phyloP scores from a whole-genome alignment of 2,113 vertebrate genomes.

The Epinephelus moara region DNA sequence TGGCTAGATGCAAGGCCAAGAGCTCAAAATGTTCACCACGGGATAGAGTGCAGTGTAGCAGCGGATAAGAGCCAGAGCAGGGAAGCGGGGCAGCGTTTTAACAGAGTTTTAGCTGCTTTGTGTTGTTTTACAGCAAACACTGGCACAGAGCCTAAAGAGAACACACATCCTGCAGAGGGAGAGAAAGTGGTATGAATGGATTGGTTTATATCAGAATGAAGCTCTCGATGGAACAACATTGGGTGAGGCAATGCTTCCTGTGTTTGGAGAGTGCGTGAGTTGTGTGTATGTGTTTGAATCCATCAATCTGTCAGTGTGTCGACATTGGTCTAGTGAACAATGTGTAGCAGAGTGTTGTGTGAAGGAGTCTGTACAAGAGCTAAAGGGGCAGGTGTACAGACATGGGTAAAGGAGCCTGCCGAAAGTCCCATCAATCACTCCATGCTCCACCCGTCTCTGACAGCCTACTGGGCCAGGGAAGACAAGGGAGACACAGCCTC shows the following conservation, averaged over 20 bases:
- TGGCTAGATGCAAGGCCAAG: conserved; percentile 47
- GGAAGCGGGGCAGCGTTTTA: conserved; percentile 42
- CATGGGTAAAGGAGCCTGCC: conserved; percentile 35
- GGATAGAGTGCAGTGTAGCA: conserved; percentile 32
- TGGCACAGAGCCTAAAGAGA: conserved; percentile 50
- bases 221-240: conserved; percentile 19
- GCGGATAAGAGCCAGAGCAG: conserved; percentile 53
- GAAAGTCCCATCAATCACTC: conserved; percentile 64
- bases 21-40: conserved; percentile 49
- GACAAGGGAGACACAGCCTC: conserved; percentile 20
- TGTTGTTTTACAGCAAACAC: conserved; percentile 58
- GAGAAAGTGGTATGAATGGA: conserved; percentile 48
- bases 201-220: conserved; percentile 47
- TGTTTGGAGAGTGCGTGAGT: conserved; percentile 31
- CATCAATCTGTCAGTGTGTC: conserved; percentile 54
- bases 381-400: conserved; percentile 57
- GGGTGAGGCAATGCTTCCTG: conserved; percentile 33
- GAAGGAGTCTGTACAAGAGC: conserved; percentile 34
- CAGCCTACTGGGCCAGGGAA: conserved; percentile 41
- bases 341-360: conserved; percentile 47
- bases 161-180: conserved; percentile 35
- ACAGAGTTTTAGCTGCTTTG: conserved; percentile 49
- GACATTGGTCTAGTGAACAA: conserved; percentile 48
- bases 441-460: conserved; percentile 45
- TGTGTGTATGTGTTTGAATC: conserved; percentile 47